Evolutionary conservation across 2,113 vertebrate genomes (phyloP), one percentile per base, ranked within the genome.

Genomic region (Baryphthengus martii): DNA sequence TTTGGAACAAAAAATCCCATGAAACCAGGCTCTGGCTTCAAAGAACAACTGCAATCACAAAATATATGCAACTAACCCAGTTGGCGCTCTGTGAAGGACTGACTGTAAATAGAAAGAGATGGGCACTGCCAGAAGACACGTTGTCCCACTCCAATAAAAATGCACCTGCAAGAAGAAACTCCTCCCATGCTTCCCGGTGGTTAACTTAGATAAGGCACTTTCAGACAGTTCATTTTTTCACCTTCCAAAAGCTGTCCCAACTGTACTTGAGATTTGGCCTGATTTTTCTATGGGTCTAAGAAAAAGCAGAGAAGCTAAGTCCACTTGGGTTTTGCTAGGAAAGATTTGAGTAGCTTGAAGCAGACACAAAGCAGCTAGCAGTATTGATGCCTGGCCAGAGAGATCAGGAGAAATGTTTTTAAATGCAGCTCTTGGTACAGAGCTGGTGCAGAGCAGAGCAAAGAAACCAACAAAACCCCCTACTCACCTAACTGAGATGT

Each of bases 191-290:
- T 85, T 56, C 50, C 80, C 81, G 65, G 84, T 84, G 76, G 50
- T 73, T 58, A 75, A 25, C 35, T 93, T 81, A 85, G 92, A 84
- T 81, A 74, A 89, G 55, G 58, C 61, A 50, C 3, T 3, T 80
- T 53, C 4, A 53, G 55, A 66, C 63, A 77, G 42, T 71, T 65
- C 11, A 76, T 86, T 96, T 93, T 50, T 90, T 88, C 35, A 63
- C 25, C 16, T 6, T 59, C 42, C 55, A 88, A 83, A 90, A 90
- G 23, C 70, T 53, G n/a, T 20, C 49, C 59, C 26, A 45, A 68
- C 59, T 89, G 72, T 86, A 58, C 59, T 53, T 72, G 25, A 31
- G 20, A 81, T 65, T 90, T 92, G 72, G 52, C 53, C 61, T 73
- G 49, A 15, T 8, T 88, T 94, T 83, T 29, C 29, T 39, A 16